These are phyloP conservation scores for Channa striata DNA, from an alignment of 2,797 vertebrate species.

Conservation along the genomic window DNA sequence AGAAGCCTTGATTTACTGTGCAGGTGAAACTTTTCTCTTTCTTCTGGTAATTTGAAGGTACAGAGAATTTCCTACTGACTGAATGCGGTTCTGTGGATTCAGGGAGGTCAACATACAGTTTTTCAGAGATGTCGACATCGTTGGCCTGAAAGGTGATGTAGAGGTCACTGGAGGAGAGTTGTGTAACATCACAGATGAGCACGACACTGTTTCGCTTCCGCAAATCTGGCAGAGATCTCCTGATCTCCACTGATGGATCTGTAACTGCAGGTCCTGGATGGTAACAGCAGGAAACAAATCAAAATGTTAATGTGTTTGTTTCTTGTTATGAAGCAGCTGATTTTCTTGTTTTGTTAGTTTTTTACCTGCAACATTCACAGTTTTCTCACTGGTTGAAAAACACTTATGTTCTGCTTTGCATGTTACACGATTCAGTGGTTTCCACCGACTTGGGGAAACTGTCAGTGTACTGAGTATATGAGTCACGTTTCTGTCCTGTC, in stretches of 20 bases:
- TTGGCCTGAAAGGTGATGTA: conserved; percentile 68
- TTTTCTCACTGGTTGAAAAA: conserved; percentile 33
- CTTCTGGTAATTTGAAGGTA: neutral
- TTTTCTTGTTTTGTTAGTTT: neutral
- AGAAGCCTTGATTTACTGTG: conserved; percentile 63
- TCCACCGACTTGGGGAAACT: conserved; percentile 35
- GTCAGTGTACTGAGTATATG: conserved; percentile 39
- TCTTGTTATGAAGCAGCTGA: too few relatives aligned
- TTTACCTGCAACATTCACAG: conserved; percentile 44
- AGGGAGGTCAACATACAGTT: conserved; percentile 51
- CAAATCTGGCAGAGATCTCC: conserved; percentile 57
- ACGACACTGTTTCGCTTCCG: conserved; percentile 26
- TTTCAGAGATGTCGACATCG: rapidly evolving
- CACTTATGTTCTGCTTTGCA: conserved; percentile 75
- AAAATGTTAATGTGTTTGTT: too few relatives aligned
- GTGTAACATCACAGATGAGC: conserved; percentile 70
- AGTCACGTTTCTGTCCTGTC: rapidly evolving
- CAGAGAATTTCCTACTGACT: conserved; percentile 45
- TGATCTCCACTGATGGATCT: conserved; percentile 64
- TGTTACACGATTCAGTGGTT: conserved; percentile 22
- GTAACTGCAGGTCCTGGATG: conserved; percentile 42
- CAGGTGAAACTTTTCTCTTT: conserved; percentile 54
- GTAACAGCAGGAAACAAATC: neutral
- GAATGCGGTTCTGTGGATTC: conserved; percentile 40
- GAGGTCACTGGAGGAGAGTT: conserved; percentile 57